Base-by-base conservation (phyloP, 2,888 invertebrate species). In the Gastracanthus pulcherrimus region DNA sequence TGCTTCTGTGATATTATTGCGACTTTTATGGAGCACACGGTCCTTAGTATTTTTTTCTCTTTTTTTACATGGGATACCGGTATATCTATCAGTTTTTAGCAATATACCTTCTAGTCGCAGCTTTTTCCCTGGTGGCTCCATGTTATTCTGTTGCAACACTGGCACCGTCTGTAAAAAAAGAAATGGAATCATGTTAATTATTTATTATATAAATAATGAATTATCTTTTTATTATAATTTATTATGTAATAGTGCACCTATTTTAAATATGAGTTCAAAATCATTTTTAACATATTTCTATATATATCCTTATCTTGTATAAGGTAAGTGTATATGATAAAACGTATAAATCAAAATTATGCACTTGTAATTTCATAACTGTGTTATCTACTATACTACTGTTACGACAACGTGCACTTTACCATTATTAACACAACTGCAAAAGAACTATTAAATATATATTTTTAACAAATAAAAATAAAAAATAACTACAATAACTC, bases 41-140 rank as follows among this genome's bases (percentile, higher is more conserved):
- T 76, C 80, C 69, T 80, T 62, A 19, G 38, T 66, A 51, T 11
- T 51, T 51, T 16, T 16, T 51, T 51, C 23, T 51, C 23, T 48
- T 72, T 66, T 36, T 78, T 71, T 72, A 79, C 23, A 75, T 77
- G 80, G 81, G 82, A 83, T 80, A 84, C 83, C 86, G 80, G 76
- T 36, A 79, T 84, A 87, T 86, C 74, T 84, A 82, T 82, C 82
- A 71, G 31, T 11, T 82, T 34, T 87, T 87, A 88, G 91, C 89
- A 91, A 91, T 88, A 85, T 91, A 91, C 91, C 91, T 91, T 91
- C 91, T 51, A 87, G 83, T 87, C 89, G 87, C 31, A 84, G 79
- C 84, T 90, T 91, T 87, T 91, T 91, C 58, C 69, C 84, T 9
- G 88, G 88, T 67, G 89, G 89, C 76, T 91, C 91, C 77, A 85